These are phyloP conservation scores for Mesorhabditis sp. DNA, from an alignment of 2,888 invertebrate genomes.

Conservation along the genomic window DNA sequence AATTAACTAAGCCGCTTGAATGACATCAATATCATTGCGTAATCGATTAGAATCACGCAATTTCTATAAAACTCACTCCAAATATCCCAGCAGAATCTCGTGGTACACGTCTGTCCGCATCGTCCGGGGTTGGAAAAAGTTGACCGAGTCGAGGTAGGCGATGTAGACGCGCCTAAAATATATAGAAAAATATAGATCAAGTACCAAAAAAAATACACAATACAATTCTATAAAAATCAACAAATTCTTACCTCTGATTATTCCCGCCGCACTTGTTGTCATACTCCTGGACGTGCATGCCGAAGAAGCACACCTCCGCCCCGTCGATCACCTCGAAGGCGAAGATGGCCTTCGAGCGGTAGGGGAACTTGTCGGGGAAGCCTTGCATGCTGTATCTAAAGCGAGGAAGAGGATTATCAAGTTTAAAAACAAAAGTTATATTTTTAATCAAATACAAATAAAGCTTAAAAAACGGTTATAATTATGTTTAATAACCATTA, in stretches of 20 bases:
- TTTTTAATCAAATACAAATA: no score
- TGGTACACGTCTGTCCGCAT: slow-evolving; percentile 96
- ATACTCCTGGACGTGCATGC: slow-evolving; percentile 99
- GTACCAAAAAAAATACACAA: not conserved
- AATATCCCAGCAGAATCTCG: slow-evolving; percentile 93
- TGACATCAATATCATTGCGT: no score
- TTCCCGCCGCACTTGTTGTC: slow-evolving; percentile 91
- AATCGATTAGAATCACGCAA: no score
- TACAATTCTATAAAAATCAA: no score
- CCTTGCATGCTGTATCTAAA: slow-evolving; percentile 76
- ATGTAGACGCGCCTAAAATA: slow-evolving; percentile 82
- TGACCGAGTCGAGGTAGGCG: slow-evolving; percentile 96
- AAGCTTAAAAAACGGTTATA: no score
- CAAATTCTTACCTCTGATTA: slow-evolving; percentile 69
- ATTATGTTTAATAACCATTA: no score
- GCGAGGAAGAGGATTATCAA: not conserved
- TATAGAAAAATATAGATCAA: not conserved
- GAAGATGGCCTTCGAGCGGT: slow-evolving; percentile 93
- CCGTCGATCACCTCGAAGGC: slow-evolving; percentile 98
- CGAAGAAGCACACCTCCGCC: slow-evolving; percentile 98
- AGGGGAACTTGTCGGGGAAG: slow-evolving; percentile 85
- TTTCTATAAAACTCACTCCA: slow-evolving; percentile 76
- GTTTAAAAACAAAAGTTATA: no score
- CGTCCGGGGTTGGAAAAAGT: slow-evolving; percentile 94
- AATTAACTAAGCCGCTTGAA: no score